These are phyloP conservation scores for Porites cylindrica DNA, from an alignment of 92 coral and sea anemone species.

Conservation along the genomic window DNA sequence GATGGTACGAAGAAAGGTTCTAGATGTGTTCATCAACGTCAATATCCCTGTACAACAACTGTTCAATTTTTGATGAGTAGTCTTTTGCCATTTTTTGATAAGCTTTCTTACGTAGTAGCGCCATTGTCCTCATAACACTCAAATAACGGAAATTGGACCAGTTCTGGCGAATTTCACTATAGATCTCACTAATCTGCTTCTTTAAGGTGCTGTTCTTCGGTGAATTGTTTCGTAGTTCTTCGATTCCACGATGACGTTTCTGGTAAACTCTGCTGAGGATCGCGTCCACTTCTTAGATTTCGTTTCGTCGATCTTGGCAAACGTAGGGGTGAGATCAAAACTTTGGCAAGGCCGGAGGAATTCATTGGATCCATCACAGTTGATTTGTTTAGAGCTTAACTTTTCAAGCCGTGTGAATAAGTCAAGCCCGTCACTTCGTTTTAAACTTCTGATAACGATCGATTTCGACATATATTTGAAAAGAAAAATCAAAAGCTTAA, in stretches of 20 bases:
- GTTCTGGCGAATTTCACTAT: slow-evolving; percentile 21
- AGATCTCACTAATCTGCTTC: background rate
- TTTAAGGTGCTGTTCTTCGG: slow-evolving; percentile 5
- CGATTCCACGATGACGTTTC: slow-evolving; percentile 8
- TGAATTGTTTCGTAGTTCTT: slow-evolving; percentile 23
- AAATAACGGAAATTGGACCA: slow-evolving; percentile 29
- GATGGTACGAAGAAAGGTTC: background rate
- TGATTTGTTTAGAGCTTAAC: too few species aligned
- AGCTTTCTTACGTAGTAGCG: background rate
- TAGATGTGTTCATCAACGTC: background rate
- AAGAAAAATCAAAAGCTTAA: too few species aligned
- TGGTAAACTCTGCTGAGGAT: too few species aligned
- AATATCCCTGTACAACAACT: background rate
- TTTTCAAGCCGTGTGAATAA: too few species aligned
- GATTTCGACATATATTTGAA: too few species aligned
- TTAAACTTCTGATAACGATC: too few species aligned
- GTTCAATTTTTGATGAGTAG: background rate
- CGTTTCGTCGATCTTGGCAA: slow-evolving; percentile 28
- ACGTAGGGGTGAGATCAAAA: slow-evolving; percentile 40
- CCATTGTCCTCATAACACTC: slow-evolving; percentile 28
- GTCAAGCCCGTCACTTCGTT: too few species aligned
- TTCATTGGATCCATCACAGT: slow-evolving; percentile 16
- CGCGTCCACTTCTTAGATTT: slow-evolving; percentile 19
- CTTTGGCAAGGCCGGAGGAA: slow-evolving; percentile 38
- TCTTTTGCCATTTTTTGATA: background rate